Base-by-base conservation (phyloP, 2,797 vertebrate genomes). In the Scarus forsteni region DNA sequence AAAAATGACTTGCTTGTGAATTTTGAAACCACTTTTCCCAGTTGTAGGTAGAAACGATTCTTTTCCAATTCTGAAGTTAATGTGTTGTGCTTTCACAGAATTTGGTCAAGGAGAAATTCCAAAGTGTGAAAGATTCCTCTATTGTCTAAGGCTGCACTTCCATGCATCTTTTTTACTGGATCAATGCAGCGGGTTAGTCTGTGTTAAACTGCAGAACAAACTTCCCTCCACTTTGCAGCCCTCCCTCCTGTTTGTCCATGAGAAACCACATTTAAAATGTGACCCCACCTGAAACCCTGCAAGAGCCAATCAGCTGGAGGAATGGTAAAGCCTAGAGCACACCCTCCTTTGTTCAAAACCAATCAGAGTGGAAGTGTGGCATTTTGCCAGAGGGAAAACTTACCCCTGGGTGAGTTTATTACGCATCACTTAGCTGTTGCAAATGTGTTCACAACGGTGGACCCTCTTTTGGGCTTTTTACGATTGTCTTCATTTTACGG, bases 351-450 rank as follows among this genome's bases (percentile, higher is more conserved):
- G 90, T 89, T 88, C 86, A 3, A 79, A 87, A 81, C 93, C 92
- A 95, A 93, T 92, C 81, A 88, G 90, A 93, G 86, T 79, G 85
- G 83, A 84, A 86, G 84, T 88, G 90, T 91, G 89, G 91, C 85
- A 83, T 92, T 92, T 92, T 83, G 88, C 90, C 92, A 15, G 80
- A 85, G 92, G 93, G 78, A 89, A 80, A 90, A 89, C 88, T 89
- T 89, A 89, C 87, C 91, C 85, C 90, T 86, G 87, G 88, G 91
- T 89, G 80, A 57, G 85, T 93, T 92, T 85, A 88, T 86, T 86
- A 91, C 86, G 92, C 92, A 89, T 94, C 92, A 92, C 91, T 89
- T 90, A 92, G 79, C 91, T 90, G 88, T 91, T 92, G 86, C 87
- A 91, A 92, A 93, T 92, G 91, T 92, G 89, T 90, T 88, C 89